Conservation (phyloP, 2,888 invertebrate genomes). For the Diarsia rubi region DNA sequence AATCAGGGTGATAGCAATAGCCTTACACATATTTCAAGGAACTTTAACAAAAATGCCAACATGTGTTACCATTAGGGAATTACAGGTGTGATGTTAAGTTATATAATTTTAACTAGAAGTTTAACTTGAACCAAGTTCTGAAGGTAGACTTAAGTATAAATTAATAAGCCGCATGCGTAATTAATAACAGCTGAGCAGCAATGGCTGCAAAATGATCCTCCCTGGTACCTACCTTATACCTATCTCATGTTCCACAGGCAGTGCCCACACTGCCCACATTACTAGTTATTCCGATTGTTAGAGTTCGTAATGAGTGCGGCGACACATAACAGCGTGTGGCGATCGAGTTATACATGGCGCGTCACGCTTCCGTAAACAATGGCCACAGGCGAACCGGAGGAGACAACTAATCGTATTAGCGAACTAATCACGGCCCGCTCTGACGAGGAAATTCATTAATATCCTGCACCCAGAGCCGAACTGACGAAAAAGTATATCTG, state of each 20-base stretch:
- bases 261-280: slow-evolving; percentile 53
- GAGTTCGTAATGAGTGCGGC: slow-evolving; percentile 52
- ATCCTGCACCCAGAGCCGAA: slow-evolving; percentile 88
- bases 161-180: slow-evolving; percentile 63
- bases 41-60: not conserved
- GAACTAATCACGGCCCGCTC: slow-evolving; percentile 92
- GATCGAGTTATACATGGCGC: slow-evolving; percentile 57
- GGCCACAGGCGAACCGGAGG: slow-evolving; percentile 69
- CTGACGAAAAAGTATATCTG: slow-evolving; percentile 79
- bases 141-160: slow-evolving; percentile 51
- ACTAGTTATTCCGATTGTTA: slow-evolving; percentile 65
- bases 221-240: no score
- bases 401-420: slow-evolving; percentile 91
- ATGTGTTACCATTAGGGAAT: no score
- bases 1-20: not conserved
- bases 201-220: slow-evolving; percentile 50
- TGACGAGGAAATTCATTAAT: slow-evolving; percentile 93
- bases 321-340: slow-evolving; percentile 36
- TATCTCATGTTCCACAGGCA: slow-evolving; percentile 55
- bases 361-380: slow-evolving; percentile 71
- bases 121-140: slow-evolving; percentile 11
- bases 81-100: not conserved
- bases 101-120: not conserved
- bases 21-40: not conserved
- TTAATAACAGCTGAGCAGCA: slow-evolving; percentile 51